Evolutionary conservation across 2,113 vertebrate species (phyloP).

Genomic region (Myotis davidii): DNA sequence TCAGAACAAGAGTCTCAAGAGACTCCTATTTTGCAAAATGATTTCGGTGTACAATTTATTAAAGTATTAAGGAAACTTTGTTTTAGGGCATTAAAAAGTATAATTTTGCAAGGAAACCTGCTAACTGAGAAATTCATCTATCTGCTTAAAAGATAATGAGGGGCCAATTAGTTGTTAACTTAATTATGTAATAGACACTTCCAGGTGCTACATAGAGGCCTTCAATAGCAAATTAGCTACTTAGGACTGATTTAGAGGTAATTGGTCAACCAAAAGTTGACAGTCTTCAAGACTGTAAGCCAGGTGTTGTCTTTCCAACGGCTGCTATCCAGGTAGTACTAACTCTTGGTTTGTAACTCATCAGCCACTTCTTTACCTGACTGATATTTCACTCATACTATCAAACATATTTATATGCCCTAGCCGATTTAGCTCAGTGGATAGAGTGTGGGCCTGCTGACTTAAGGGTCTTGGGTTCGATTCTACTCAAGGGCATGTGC

Average conservation of each 20-base stretch:
- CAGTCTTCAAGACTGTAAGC: neutral
- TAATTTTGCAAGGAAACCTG: slow-evolving; percentile 40
- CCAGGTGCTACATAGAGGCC: neutral
- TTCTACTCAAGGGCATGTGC: too few relatives aligned
- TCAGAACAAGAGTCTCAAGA: neutral
- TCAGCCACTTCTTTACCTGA: neutral
- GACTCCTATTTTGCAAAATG: neutral
- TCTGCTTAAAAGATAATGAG: slow-evolving; percentile 54
- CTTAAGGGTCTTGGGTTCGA: too few relatives aligned
- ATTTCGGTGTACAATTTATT: slow-evolving; percentile 43
- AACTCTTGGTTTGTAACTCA: neutral
- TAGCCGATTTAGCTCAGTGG: too few relatives aligned
- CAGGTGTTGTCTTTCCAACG: neutral
- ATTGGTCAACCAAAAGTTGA: neutral
- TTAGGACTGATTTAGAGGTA: slow-evolving; percentile 35
- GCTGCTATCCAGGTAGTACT: neutral
- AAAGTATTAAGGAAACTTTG: slow-evolving; percentile 26
- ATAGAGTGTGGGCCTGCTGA: too few relatives aligned
- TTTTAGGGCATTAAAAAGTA: slow-evolving; percentile 5
- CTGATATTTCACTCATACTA: neutral
- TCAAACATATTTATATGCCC: neutral
- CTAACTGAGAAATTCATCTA: slow-evolving; percentile 27
- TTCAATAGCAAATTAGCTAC: neutral
- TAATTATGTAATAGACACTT: slow-evolving; percentile 46
- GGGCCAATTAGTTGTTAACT: neutral